Evolutionary conservation across 2,797 vertebrate species (phyloP), one percentile per base, ranked within the genome.

Genomic region (Cottoperca gobio): DNA sequence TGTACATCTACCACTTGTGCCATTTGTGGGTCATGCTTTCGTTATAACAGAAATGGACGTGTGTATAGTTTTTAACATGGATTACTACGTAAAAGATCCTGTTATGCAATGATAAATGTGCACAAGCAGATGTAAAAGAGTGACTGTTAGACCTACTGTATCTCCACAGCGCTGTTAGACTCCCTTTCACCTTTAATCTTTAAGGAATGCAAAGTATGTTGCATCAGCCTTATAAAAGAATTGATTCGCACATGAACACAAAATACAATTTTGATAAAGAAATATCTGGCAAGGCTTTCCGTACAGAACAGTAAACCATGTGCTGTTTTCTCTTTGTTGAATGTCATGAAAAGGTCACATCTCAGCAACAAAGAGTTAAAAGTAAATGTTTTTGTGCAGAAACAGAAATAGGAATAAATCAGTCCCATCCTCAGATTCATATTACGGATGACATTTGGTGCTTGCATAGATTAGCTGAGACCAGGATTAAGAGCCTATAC

Each of bases 381-480:
- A 43, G n/a, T 23, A n/a, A 33, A 60, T 72, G 17, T 13, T 23
- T 52, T 45, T n/a, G 24, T 24, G 24, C 40, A 35, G 19, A 24
- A 26, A 57, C 33, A 60, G 23, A 31, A 31, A 57, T 7, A 3
- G 13, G 12, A n/a, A 52, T 31, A 35, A 65, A 59, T 24, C 12
- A 31, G 52, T 4, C 7, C n/a, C 21, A 16, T 40, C 21, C 17
- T 55, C 26, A 52, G 21, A 66, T 65, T 21, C 40, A 42, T 43
- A 42, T 72, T 49, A 58, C 49, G 19, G 19, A 8, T 70, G 23
- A 31, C 49, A 65, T 66, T 28, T 61, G 52, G 26, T 65, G 37
- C 23, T 71, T 43, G 48, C 61, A 52, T 8, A 23, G 21, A 16
- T 73, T 42, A 55, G 24, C 45, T 17, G 14, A 74, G n/a, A 52